Conservation (phyloP, 2,113 vertebrate genomes). For the Psilopsiagon aurifrons region DNA sequence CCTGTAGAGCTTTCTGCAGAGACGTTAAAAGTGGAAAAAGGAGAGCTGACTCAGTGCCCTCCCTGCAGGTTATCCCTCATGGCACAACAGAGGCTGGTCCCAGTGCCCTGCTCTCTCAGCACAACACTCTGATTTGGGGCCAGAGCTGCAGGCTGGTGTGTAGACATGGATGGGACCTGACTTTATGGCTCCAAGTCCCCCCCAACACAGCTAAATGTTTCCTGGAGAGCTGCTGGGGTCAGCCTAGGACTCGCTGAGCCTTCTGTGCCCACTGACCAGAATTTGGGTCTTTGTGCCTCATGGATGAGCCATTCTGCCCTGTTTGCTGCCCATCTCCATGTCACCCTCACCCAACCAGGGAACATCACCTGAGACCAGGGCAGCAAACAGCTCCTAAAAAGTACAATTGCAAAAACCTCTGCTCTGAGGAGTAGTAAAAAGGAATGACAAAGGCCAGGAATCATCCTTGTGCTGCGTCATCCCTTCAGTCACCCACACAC, state of each 20-base stretch:
- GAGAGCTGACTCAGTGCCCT: not conserved
- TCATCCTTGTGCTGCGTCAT: not conserved
- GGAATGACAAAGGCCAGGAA: not conserved
- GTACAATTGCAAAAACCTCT: not conserved
- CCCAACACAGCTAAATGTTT: fast-evolving
- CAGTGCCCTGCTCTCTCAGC: not conserved
- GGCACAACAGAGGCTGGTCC: not conserved
- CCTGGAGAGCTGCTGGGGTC: not conserved
- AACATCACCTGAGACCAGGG: not conserved
- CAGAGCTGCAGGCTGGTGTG: not conserved
- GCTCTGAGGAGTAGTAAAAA: not conserved
- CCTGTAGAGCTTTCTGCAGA: not conserved
- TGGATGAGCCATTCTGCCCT: not conserved
- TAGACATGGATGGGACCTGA: not conserved
- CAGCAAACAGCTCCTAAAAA: not conserved
- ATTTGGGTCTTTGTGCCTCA: not conserved
- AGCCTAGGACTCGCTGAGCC: not conserved
- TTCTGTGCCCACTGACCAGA: not conserved
- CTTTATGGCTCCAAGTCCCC: not conserved
- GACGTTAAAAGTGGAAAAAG: fast-evolving
- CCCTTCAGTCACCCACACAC: not conserved
- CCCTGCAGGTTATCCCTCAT: not conserved
- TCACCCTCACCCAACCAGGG: not conserved
- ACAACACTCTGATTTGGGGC: too few species aligned
- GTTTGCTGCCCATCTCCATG: fast-evolving